Evolutionary conservation across 2,113 vertebrate genomes (phyloP).

Genomic region (Ciconia maguari): DNA sequence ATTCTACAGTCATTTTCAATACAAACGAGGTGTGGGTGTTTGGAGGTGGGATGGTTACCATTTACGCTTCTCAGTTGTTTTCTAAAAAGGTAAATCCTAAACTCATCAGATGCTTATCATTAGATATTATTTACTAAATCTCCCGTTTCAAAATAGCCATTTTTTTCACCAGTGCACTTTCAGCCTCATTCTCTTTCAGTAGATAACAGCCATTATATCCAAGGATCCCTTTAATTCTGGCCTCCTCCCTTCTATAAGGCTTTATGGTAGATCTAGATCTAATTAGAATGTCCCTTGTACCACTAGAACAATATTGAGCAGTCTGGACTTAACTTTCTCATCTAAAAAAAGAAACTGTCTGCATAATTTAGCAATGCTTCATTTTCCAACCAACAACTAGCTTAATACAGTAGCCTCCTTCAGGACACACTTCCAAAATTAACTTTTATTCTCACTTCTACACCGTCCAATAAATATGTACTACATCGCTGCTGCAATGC

Average conservation of each 20-base stretch:
- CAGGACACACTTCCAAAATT: background rate
- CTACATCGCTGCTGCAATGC: accelerated
- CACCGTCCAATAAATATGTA: background rate
- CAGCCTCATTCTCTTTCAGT: background rate
- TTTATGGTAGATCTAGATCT: background rate
- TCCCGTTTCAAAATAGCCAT: background rate
- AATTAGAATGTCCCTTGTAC: background rate
- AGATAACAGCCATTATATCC: background rate
- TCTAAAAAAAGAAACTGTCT: background rate
- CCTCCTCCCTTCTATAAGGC: background rate
- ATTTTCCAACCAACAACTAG: background rate
- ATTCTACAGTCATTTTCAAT: background rate
- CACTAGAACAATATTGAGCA: background rate
- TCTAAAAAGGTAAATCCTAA: background rate
- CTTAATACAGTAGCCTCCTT: background rate
- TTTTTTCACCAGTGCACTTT: background rate
- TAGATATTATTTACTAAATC: background rate
- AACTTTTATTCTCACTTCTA: background rate
- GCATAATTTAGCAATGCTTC: background rate
- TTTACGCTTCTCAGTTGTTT: background rate
- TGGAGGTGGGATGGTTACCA: background rate
- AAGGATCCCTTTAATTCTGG: background rate
- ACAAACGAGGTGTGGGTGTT: background rate
- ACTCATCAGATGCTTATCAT: background rate
- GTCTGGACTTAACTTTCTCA: background rate